Evolutionary conservation across 2,113 vertebrate genomes (phyloP).

Genomic region (Oreocharis arfaki): DNA sequence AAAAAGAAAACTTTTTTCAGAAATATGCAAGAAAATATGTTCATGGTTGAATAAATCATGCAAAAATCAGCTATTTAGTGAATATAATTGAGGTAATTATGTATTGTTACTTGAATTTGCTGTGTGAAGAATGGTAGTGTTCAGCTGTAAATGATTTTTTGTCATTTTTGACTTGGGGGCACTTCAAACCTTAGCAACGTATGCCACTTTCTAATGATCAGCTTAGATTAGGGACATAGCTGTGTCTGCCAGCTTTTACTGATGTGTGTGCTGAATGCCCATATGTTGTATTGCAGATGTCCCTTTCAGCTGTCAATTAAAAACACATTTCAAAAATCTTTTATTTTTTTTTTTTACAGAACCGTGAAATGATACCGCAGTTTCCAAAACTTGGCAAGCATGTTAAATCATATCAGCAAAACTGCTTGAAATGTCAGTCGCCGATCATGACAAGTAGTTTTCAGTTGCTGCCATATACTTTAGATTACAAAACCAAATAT

Average conservation of each 20-base stretch:
- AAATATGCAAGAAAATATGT: neutral
- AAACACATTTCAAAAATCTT: neutral
- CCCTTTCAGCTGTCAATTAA: conserved; percentile 4
- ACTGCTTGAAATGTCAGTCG: neutral
- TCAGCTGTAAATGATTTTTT: neutral
- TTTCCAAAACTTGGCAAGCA: neutral
- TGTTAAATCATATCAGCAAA: neutral
- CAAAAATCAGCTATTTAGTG: neutral
- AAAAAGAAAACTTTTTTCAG: neutral
- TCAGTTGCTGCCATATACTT: neutral
- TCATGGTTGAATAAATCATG: neutral
- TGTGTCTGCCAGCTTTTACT: neutral
- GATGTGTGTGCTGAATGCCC: neutral
- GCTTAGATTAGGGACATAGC: neutral
- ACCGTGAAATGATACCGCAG: neutral
- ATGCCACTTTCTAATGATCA: neutral
- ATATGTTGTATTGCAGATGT: neutral
- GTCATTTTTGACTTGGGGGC: neutral
- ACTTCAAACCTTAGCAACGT: neutral
- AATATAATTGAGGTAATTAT: neutral
- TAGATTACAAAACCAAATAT: neutral
- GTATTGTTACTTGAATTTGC: neutral
- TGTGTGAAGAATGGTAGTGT: neutral
- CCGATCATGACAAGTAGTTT: neutral
- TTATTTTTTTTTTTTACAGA: neutral